Evolutionary conservation across 2,888 invertebrate species (phyloP).

Genomic region (Nephrotoma appendiculata): DNA sequence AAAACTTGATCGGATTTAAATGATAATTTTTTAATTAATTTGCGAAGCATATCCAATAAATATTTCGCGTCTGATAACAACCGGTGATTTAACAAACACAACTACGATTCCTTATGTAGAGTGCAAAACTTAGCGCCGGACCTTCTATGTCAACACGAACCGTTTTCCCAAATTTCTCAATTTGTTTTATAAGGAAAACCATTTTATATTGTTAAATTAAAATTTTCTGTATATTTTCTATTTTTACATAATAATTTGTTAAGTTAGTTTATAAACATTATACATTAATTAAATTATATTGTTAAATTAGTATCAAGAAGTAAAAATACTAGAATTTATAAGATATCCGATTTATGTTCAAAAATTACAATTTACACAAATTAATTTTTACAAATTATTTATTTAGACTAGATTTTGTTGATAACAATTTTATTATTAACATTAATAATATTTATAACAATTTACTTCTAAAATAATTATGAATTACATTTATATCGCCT

Average conservation of each 20-base stretch:
- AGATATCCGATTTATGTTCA: neutral
- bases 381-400: neutral
- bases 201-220: neutral
- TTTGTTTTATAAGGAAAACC: neutral
- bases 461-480: neutral
- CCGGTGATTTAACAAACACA: no score
- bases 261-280: neutral
- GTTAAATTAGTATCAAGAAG: neutral
- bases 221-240: neutral
- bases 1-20: no score
- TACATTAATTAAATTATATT: neutral
- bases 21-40: no score
- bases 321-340: neutral
- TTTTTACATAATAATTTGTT: neutral
- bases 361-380: neutral
- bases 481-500: neutral
- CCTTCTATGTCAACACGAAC: no score
- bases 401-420: neutral
- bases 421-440: neutral
- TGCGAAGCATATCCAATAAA: neutral
- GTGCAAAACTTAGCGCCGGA: no score
- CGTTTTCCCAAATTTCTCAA: no score
- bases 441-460: neutral
- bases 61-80: neutral
- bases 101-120: no score